Evolutionary conservation across 2,113 vertebrate species (phyloP).

Genomic region (Pteruthius melanotis): DNA sequence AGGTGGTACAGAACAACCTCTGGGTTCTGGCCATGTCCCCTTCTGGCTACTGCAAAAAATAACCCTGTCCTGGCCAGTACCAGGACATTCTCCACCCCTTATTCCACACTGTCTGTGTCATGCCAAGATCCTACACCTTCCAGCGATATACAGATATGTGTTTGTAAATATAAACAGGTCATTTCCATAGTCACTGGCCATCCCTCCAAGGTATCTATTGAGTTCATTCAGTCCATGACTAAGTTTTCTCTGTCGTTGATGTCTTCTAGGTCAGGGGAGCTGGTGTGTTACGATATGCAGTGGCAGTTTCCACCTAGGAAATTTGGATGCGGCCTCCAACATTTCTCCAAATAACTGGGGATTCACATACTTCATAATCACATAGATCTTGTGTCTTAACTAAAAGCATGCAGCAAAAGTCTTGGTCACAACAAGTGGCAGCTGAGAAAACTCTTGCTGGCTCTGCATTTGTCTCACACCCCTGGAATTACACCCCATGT

Average conservation of each 20-base stretch:
- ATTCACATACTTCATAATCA: background rate
- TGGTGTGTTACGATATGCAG: accelerated
- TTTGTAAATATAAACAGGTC: background rate
- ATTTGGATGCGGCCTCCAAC: background rate
- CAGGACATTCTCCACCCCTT: background rate
- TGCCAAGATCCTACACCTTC: background rate
- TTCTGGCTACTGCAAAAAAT: background rate
- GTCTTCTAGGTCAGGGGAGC: background rate
- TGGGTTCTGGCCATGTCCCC: background rate
- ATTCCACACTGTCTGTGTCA: too few species aligned
- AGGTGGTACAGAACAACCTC: background rate
- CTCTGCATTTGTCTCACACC: background rate
- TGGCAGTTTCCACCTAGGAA: background rate
- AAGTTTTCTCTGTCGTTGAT: background rate
- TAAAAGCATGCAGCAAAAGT: background rate
- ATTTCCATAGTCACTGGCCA: background rate
- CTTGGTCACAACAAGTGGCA: background rate
- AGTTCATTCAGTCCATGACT: background rate
- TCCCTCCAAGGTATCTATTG: background rate
- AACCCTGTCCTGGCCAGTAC: background rate
- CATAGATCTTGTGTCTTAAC: background rate
- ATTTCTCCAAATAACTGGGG: background rate
- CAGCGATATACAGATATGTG: accelerated
- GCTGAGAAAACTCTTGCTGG: background rate
- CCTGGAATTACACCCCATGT: background rate